Evolutionary conservation across 2,113 vertebrate species (phyloP).

Genomic region (Penelope pileata): DNA sequence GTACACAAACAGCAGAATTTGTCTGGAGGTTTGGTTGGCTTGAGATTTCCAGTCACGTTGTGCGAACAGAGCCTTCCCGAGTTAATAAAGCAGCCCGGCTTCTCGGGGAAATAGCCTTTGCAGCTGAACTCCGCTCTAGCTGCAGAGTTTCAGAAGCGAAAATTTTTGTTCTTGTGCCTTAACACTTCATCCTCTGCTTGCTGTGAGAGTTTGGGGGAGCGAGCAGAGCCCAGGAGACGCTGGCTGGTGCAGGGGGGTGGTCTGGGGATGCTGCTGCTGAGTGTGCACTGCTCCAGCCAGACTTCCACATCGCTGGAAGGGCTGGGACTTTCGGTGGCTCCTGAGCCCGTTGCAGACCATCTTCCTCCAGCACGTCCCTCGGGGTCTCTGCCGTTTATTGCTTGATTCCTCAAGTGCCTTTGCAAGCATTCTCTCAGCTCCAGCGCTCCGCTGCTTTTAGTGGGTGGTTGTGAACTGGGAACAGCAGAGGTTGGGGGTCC

Average conservation of each 20-base stretch:
- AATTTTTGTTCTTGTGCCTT: neutral
- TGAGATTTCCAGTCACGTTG: neutral
- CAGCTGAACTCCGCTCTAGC: neutral
- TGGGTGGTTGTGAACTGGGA: neutral
- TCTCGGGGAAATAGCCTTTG: neutral
- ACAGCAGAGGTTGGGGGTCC: neutral
- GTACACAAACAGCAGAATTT: neutral
- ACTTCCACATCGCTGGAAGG: neutral
- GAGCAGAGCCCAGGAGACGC: neutral
- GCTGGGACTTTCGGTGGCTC: neutral
- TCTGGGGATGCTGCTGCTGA: neutral
- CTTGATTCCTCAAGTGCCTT: neutral
- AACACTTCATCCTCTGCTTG: neutral
- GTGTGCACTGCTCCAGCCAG: neutral
- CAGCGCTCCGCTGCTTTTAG: fast-evolving
- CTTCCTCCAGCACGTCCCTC: neutral
- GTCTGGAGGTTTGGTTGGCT: neutral
- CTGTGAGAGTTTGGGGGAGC: neutral
- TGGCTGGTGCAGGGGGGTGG: neutral
- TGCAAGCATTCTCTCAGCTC: neutral
- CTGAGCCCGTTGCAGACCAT: neutral
- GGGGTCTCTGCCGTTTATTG: neutral
- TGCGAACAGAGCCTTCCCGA: neutral
- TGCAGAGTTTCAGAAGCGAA: neutral
- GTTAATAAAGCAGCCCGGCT: neutral